Conservation (phyloP, 2,113 vertebrate species). For the Chinchilla lanigera region DNA sequence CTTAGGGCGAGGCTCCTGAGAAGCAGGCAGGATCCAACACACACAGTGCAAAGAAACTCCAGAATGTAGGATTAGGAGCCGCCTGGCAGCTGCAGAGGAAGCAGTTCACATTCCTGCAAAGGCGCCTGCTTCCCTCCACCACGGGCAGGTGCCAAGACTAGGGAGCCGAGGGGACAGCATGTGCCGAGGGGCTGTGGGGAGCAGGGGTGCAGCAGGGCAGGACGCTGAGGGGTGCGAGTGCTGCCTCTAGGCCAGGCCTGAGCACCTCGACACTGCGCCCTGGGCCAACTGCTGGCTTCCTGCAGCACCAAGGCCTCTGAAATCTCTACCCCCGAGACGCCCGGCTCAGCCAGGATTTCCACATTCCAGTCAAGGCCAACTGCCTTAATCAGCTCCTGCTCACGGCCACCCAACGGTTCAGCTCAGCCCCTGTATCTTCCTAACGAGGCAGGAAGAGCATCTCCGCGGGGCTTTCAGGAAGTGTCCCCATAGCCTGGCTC, state of each 20-base stretch:
- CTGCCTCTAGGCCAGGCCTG: not conserved
- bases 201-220: not conserved
- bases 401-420: not conserved
- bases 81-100: not conserved
- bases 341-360: conserved; percentile 58
- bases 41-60: not conserved
- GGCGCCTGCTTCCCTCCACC: not conserved
- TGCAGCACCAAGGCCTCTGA: not conserved
- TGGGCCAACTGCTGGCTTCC: not conserved
- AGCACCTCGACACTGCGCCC: accelerated
- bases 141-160: not conserved
- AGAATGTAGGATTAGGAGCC: not conserved
- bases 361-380: conserved; percentile 27
- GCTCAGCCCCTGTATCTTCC: not conserved
- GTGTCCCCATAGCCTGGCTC: not conserved
- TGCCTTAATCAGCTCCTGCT: not conserved
- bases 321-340: not conserved
- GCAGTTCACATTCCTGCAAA: not conserved
- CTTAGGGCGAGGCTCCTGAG: not conserved
- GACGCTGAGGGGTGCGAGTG: not conserved
- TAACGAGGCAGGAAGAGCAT: not conserved
- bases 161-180: not conserved
- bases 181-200: too few species aligned
- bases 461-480: not conserved
- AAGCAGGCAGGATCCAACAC: not conserved